Evolutionary conservation across 2,888 invertebrate genomes (phyloP), one percentile per base, ranked within the genome.

Genomic region (Leucophora obtusa): DNA sequence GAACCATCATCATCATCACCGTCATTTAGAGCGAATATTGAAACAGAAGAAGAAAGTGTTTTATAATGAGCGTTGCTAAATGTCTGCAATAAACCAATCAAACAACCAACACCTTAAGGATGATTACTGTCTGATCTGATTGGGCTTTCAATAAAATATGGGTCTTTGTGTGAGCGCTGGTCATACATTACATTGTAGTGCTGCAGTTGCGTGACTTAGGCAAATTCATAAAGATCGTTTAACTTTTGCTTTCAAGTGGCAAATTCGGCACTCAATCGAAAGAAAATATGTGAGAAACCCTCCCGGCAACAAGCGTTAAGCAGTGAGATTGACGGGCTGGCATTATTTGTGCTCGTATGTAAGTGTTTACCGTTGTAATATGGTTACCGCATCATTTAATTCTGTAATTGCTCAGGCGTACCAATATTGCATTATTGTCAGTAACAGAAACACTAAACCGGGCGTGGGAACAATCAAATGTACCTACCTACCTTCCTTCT

Each of bases 251-350:
- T 84, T 85, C 83, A 84, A 83, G 84, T 85, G 85, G 84, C 83
- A 85, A 85, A 83, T 86, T 87, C 87, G 86, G 86, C 87, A 88
- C 87, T 85, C 86, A 86, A 87, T 87, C 84, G 83, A 84, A 63
- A 17, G 33, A 84, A 63, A 28, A 24, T 8, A 69, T 4, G 18
- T 38, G n/a, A 69, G 43, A 28, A 77, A 60, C 63, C 73, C 82
- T 79, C 74, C 71, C 76, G 82, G 73, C 77, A 9, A 7, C 28
- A 24, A 83, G 83, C 78, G 58, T 75, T 73, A 66, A 80, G 54
- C 75, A 51, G 63, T 28, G 53, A 68, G 47, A 63, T 79, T 82
- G 71, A 72, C 58, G 68, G 71, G 62, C 62, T 66, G 50, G 21
- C 68, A 17, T 69, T 60, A 54, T 51, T 56, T 54, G 54, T 18